Percentiles rank a stretch among this genome's conserved stretches.
These are phyloP conservation scores for Phenganax marumi DNA, from an alignment of 92 coral and sea anemone genomes.

Conservation along the genomic window DNA sequence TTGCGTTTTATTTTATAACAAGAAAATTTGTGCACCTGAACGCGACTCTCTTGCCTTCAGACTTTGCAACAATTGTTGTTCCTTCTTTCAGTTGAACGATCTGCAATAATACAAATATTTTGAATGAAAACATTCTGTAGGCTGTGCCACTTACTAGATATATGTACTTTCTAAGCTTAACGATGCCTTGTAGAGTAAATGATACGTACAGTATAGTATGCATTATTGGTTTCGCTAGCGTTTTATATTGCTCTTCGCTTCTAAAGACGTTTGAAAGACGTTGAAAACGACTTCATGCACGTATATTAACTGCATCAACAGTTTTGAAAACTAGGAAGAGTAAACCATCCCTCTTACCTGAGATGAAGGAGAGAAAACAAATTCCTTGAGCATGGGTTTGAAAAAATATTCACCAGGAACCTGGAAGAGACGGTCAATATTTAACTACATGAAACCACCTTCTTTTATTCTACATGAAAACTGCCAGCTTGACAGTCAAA, in stretches of 20 bases:
- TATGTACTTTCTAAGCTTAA: too few species aligned
- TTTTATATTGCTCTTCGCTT: too few species aligned
- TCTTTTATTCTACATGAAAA: background rate
- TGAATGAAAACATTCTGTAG: background rate
- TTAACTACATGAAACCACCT: background rate
- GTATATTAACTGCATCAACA: background rate
- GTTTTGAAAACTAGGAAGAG: background rate
- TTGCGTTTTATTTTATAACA: background rate
- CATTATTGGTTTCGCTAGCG: too few species aligned
- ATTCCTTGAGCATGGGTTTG: conserved; percentile 94
- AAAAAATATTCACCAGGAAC: conserved; percentile 95
- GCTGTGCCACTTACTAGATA: too few species aligned
- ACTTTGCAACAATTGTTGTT: conserved; percentile 66
- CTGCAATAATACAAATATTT: conserved; percentile 45
- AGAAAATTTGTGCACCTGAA: conserved; percentile 59
- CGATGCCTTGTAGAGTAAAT: too few species aligned
- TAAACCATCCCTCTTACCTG: conserved; percentile 61
- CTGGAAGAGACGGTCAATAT: conserved; percentile 40
- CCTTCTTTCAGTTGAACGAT: conserved; percentile 90
- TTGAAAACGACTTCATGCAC: background rate
- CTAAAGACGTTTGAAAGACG: background rate
- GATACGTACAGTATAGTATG: too few species aligned
- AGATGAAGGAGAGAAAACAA: conserved; percentile 76
- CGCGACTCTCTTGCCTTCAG: conserved; percentile 89
- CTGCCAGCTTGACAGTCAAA: background rate